Percentiles rank a stretch among this genome's conserved stretches.
Conservation (phyloP, 2,888 invertebrate genomes). For the Acanthopleura granulata region DNA sequence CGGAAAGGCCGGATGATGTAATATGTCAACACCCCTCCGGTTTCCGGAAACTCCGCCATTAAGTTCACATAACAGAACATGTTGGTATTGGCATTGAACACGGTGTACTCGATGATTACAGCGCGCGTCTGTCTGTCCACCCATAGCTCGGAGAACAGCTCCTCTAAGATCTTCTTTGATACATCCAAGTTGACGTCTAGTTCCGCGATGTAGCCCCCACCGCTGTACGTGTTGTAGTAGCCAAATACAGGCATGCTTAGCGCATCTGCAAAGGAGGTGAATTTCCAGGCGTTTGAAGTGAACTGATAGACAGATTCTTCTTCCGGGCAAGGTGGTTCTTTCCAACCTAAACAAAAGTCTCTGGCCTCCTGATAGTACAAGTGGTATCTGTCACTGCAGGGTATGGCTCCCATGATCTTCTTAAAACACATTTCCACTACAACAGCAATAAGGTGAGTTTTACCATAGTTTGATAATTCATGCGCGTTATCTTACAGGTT, state of each 20-base stretch:
- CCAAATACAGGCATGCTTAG: conserved; percentile 41
- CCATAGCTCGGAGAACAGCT: conserved; percentile 46
- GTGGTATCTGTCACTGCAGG: background rate
- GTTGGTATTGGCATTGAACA: conserved; percentile 57
- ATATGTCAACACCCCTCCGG: conserved; percentile 41
- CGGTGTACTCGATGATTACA: conserved; percentile 59
- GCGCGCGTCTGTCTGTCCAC: conserved; percentile 56
- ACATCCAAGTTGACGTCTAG: conserved; percentile 33
- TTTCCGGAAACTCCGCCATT: conserved; percentile 52
- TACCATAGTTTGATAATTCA: too few species aligned
- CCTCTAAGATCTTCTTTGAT: conserved; percentile 31
- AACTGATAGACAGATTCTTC: conserved; percentile 14
- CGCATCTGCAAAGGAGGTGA: conserved; percentile 29
- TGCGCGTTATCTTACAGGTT: too few species aligned
- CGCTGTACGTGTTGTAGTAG: conserved; percentile 39
- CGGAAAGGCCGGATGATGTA: conserved; percentile 43
- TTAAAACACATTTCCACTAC: background rate
- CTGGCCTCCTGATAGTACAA: background rate
- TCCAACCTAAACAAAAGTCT: conserved; percentile 7
- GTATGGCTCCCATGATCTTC: background rate
- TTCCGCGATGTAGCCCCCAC: conserved; percentile 44
- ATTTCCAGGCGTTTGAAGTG: conserved; percentile 40
- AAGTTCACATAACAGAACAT: conserved; percentile 49
- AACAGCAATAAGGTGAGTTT: background rate
- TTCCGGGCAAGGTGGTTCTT: conserved; percentile 8